Base-by-base conservation (phyloP, 2,797 vertebrate genomes). In the Coendou prehensilis region DNA sequence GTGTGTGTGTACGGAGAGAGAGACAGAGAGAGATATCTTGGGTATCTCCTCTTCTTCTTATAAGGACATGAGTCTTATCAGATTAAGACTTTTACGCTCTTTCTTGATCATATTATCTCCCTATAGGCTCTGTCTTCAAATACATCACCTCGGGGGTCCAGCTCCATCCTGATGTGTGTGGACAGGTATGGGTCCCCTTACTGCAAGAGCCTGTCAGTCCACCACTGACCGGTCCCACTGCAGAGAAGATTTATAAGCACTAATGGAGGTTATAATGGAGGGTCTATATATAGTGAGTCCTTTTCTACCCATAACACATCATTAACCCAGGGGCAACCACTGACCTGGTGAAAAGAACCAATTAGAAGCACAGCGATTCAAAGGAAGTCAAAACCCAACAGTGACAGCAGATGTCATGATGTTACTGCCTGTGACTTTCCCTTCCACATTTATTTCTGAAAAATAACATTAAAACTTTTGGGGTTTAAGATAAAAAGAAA, bases 371-470 rank as follows among this genome's bases (percentile, higher is more conserved):
- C 6, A 63, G 14, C 5, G 63, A 87, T 63, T 86, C 61, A 80
- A 89, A 92, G 73, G 50, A 85, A 87, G 26, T 89, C 84, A 88
- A 61, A 76, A 52, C 59, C 90, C 61, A 61, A 57, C 94, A 94
- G 76, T 59, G 23, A 69, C 37, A 37, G 54, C 69, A 37, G 73
- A 91, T 88, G 76, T 52, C 61, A 80, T 22, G 0, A 1, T 57
- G 45, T 79, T 79, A 56, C 20, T 57, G 59, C 37, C 84, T 88
- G 33, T 83, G 75, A 88, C 86, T 67, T 92, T 91, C 45, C 75
- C 11, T 23, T 91, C 45, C 64, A 95, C n/a, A n/a, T 85, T 88
- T 81, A 59, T 82, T 97, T 93, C 20, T 93, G 50, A 93, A 96
- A 94, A 94, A 75, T 37, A 76, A 11, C 61, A 93, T 91, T 61